Conservation (phyloP, 1,140 invertebrate species). For the Chlorops oryzae region DNA sequence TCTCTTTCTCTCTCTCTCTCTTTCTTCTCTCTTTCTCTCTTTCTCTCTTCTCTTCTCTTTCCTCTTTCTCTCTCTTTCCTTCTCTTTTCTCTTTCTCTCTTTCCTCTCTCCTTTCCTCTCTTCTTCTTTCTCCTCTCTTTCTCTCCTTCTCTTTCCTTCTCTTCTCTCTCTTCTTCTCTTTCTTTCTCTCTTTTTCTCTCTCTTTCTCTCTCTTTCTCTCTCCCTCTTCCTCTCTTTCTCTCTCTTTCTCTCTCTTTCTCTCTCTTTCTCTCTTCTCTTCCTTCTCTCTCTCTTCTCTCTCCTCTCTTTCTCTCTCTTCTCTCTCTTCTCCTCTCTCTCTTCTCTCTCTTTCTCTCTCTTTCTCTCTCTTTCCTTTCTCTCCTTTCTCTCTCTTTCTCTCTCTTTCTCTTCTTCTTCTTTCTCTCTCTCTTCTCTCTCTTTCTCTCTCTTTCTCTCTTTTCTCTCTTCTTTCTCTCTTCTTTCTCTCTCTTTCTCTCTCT, state of each 20-base stretch:
- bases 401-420: neutral
- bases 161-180: neutral
- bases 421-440: neutral
- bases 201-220: neutral
- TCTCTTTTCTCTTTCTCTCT: neutral
- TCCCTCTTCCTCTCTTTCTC: neutral
- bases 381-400: neutral
- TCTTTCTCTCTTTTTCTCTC: neutral
- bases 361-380: neutral
- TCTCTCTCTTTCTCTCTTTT: neutral
- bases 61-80: neutral
- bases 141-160: neutral
- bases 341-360: neutral
- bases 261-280: neutral
- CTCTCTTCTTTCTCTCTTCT: neutral
- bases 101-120: neutral
- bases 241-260: neutral
- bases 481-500: neutral
- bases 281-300: neutral
- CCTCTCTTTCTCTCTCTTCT: neutral
- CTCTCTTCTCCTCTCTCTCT: neutral
- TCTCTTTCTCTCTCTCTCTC: neutral
- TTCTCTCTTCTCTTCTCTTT: neutral
- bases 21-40: neutral
- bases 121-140: neutral